phyloP scores from a whole-genome alignment of 1,140 invertebrate genomes.

The Gryon sp. region DNA sequence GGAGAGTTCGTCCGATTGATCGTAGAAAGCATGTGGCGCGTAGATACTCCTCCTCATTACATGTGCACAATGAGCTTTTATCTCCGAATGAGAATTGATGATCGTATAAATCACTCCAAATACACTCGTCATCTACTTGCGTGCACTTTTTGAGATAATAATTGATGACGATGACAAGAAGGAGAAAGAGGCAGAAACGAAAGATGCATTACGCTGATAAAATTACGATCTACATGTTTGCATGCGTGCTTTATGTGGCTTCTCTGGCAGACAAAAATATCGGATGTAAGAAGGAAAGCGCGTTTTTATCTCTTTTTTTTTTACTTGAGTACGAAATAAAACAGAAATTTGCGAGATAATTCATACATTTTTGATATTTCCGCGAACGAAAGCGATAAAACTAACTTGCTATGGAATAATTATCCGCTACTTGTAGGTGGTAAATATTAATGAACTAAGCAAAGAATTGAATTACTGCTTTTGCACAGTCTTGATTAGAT shows the following conservation, averaged over 20 bases:
- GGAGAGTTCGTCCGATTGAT: slow-evolving; percentile 66
- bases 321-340: too few species aligned
- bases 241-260: not conserved
- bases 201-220: slow-evolving; percentile 8
- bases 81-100: slow-evolving; percentile 53
- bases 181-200: too few species aligned
- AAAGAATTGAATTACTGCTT: slow-evolving; percentile 43
- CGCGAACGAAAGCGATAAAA: slow-evolving; percentile 2
- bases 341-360: too few species aligned
- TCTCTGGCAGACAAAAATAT: too few species aligned
- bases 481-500: slow-evolving; percentile 42
- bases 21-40: slow-evolving; percentile 50
- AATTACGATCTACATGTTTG: not conserved
- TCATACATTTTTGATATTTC: slow-evolving; percentile 5
- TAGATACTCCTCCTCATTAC: slow-evolving; percentile 53
- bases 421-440: slow-evolving; percentile 11
- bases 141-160: slow-evolving; percentile 38
- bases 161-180: slow-evolving; percentile 23
- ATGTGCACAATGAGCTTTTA: slow-evolving; percentile 61
- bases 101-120: slow-evolving; percentile 45
- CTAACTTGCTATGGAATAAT: slow-evolving; percentile 15
- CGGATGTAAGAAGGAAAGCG: too few species aligned
- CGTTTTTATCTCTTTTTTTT: too few species aligned
- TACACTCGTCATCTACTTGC: slow-evolving; percentile 35
- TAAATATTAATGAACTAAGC: slow-evolving; percentile 32